phyloP scores from a whole-genome alignment of 64 coral and sea anemone species.

The Porites lutea region DNA sequence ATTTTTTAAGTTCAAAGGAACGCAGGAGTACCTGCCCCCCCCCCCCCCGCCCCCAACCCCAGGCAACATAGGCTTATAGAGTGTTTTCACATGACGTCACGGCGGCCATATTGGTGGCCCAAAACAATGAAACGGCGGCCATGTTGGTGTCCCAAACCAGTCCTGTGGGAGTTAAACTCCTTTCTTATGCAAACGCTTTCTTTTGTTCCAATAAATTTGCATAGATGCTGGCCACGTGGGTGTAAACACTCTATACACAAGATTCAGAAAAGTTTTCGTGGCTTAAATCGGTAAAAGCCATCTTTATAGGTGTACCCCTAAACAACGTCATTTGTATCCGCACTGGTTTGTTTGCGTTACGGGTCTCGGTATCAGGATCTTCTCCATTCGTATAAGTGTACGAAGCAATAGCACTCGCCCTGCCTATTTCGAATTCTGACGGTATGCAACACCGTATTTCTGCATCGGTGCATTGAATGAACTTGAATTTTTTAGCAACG shows the following conservation, averaged over 20 bases:
- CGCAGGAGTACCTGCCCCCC: too few species aligned
- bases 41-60: too few species aligned
- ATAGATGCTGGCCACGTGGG: too few species aligned
- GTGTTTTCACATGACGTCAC: too few species aligned
- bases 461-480: neutral
- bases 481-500: conserved; percentile 15
- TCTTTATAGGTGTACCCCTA: conserved; percentile 7
- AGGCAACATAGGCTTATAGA: too few species aligned
- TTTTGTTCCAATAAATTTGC: too few species aligned
- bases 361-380: neutral
- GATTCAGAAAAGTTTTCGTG: neutral
- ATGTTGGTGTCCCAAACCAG: too few species aligned
- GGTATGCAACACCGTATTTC: neutral
- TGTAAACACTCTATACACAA: neutral
- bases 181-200: too few species aligned
- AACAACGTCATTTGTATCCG: neutral
- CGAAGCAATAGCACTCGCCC: neutral
- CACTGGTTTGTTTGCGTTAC: neutral
- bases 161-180: too few species aligned
- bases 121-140: too few species aligned
- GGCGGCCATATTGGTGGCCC: too few species aligned
- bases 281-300: conserved; percentile 25
- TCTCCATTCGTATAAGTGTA: neutral
- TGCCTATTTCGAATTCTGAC: neutral
- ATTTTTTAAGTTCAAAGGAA: too few species aligned